Evolutionary conservation across 2,888 invertebrate genomes (phyloP).

Genomic region (Ennomos fuscantarius): DNA sequence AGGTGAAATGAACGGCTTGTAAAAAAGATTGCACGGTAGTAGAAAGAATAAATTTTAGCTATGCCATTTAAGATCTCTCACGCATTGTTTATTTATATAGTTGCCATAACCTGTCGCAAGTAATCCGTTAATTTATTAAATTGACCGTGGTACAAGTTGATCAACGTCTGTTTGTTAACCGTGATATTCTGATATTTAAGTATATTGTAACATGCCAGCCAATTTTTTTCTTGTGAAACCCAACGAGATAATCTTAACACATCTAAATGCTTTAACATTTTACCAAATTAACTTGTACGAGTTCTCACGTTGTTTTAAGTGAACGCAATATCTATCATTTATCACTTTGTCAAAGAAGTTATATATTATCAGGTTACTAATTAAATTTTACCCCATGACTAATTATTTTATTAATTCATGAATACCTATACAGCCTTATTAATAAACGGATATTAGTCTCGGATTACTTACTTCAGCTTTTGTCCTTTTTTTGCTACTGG

Average conservation of each 20-base stretch:
- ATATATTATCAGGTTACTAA: too few relatives aligned
- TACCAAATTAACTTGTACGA: constrained; percentile 9
- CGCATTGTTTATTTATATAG: constrained; percentile 17
- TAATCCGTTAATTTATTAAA: constrained; percentile 16
- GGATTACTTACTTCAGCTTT: too few relatives aligned
- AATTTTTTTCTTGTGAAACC: constrained; percentile 14
- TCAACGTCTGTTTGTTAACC: constrained; percentile 15
- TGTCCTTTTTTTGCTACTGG: too few relatives aligned
- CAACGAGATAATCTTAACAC: constrained; percentile 14
- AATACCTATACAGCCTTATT: too few relatives aligned
- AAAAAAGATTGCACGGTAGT: too few relatives aligned
- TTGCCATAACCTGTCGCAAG: constrained; percentile 7
- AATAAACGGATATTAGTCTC: too few relatives aligned
- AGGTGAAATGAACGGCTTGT: too few relatives aligned
- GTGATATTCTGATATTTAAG: constrained; percentile 18
- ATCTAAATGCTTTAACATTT: constrained; percentile 24
- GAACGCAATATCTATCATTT: constrained; percentile 11
- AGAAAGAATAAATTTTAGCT: constrained; percentile 1
- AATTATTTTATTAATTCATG: constrained; percentile 25
- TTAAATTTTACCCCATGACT: too few relatives aligned
- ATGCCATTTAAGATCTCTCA: constrained; percentile 12
- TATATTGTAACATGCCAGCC: constrained; percentile 11
- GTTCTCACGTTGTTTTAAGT: constrained; percentile 20
- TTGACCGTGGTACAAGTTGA: constrained; percentile 7
- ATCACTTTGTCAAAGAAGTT: constrained; percentile 19